Evolutionary conservation across 2,888 invertebrate species (phyloP), one percentile per base, ranked within the genome.

Genomic region (Ophraella communa): DNA sequence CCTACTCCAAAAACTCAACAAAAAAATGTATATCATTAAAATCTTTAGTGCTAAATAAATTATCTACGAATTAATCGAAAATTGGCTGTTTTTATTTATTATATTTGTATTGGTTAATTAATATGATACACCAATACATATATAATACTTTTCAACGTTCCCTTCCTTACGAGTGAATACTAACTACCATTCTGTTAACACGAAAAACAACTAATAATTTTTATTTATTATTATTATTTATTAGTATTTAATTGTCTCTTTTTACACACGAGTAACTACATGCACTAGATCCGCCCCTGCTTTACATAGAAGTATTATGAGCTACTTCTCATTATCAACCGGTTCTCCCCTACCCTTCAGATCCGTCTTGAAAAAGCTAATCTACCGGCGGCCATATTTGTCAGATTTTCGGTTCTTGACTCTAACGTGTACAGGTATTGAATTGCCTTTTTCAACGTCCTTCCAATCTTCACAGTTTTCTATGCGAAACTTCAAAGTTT

Each of bases 291-390:
- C 39, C 39, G 39, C 0, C 7, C 17, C 39, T 39, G 39, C 14
- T 39, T 14, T 39, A n/a, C n/a, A n/a, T n/a, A 17, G 1, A 17
- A 17, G 17, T 17, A 39, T 39, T 39, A 17, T 39, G 39, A 39
- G 27, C 27, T 14, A 24, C 49, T 23, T 51, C 78, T 78, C 78
- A 78, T 78, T 78, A 78, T 75, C 76, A 74, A 27, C 14, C 14
- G 14, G 14, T 71, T 75, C 71, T 76, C 76, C 76, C 77, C 75
- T 64, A 45, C 27, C 18, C 11, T 55, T 44, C 21, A 55, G 44
- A 44, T 14, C 55, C 18, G 42, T 55, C 55, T 44, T 14, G 55
- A 24, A 55, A 54, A 56, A 56, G 56, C 49, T 51, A 51, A 51
- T 51, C 14, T 23, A 47, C 11, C 49, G 24, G 49, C 56, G 56